phyloP scores from a whole-genome alignment of 2,888 invertebrate genomes.

The Acholoe squamosa region DNA sequence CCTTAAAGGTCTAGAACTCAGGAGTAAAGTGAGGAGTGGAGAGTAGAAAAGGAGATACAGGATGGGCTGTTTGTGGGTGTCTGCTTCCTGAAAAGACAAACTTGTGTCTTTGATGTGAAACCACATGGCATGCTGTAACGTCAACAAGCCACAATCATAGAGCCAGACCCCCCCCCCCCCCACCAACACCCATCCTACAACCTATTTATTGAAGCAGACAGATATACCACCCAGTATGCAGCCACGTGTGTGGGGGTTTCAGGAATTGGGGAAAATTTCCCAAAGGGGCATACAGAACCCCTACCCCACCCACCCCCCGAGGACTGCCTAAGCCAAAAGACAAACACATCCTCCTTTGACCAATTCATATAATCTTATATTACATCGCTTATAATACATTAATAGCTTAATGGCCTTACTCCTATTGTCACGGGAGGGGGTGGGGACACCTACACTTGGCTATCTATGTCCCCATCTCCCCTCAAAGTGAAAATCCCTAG shows the following conservation, averaged over 20 bases:
- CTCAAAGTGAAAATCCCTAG: no score
- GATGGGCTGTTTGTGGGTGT: neutral
- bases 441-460: no score
- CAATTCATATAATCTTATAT: neutral
- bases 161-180: neutral
- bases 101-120: neutral
- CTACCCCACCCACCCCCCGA: neutral
- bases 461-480: no score
- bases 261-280: neutral
- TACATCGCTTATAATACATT: no score
- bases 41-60: no score
- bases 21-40: no score
- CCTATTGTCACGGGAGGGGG: no score
- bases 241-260: neutral
- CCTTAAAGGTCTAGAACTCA: no score
- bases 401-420: no score
- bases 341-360: neutral
- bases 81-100: neutral
- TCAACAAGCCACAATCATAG: neutral
- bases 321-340: neutral
- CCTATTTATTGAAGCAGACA: no score
- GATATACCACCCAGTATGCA: no score
- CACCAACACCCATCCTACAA: neutral
- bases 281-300: neutral
- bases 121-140: neutral